Base-by-base conservation (phyloP, 2,888 invertebrate genomes). In the Timema podura region DNA sequence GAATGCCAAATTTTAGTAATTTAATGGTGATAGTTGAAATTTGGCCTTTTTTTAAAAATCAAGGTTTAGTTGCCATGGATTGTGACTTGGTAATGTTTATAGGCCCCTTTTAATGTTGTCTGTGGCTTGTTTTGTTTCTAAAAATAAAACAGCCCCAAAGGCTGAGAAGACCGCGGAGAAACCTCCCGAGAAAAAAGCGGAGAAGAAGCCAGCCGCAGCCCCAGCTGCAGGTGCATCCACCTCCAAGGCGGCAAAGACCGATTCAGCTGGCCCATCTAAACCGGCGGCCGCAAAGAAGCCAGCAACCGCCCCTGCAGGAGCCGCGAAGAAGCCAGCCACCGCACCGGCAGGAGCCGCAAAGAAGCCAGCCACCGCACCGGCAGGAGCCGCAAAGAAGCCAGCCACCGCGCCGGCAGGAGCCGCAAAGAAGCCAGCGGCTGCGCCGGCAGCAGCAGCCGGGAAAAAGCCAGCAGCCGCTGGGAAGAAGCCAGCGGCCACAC, bases 331-430 rank as follows among this genome's bases (percentile, higher is more conserved):
- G 71, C 77, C 81, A 6, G 76, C 79, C 6, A 76, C 79, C 8
- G 72, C 80, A 1, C 82, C 82, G 71, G 81, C 85, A 48, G 79
- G 81, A 45, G 76, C 85, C 13, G 83, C 85, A 48, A 83, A 84
- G 65, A 85, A 85, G 68, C 74, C 77, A 16, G 76, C 76, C 44
- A 74, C 85, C 6, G 84, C 72, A 44, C 68, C 72, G n/a, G 15
- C 72, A 46, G 65, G 84, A 0, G n/a, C 69, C 11, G 74, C 70
- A 47, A 73, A 74, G 69, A 74, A 73, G 77, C 81, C 83, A 73
- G 61, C 30, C 11, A 16, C 30, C 44, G 45, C 30, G 6, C 79
- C 82, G 5, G 76, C 77, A 64, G 75, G 30, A 16, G 61, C 61
- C 30, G 61, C 13, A 30, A 61, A 61, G 61, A 61, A 61, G 16